These are phyloP conservation scores for Latrodectus hesperus DNA, from an alignment of 2,888 invertebrate genomes.

Conservation along the genomic window DNA sequence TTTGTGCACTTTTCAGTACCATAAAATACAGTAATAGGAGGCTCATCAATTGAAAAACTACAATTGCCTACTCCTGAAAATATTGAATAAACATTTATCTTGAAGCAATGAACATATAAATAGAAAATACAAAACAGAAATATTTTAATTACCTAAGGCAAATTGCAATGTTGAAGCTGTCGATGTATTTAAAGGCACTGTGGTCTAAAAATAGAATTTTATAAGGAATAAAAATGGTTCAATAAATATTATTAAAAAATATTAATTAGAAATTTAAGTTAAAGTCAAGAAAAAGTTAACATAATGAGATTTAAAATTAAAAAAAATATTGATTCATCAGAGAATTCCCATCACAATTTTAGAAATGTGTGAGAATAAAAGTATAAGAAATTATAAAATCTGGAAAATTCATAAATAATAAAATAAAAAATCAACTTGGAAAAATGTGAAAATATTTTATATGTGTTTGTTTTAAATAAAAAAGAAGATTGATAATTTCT, in stretches of 20 bases:
- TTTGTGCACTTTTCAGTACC: constrained; percentile 62
- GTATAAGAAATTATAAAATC: neutral
- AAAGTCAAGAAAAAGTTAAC: too few relatives aligned
- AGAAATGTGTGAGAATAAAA: neutral
- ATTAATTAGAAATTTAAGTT: neutral
- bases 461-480: too few relatives aligned
- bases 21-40: constrained; percentile 62
- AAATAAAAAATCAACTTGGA: too few relatives aligned
- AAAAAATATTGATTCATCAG: too few relatives aligned
- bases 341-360: neutral
- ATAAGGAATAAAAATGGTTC: neutral
- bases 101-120: neutral
- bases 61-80: constrained; percentile 59
- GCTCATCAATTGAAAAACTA: constrained; percentile 50
- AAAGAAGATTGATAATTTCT: too few relatives aligned
- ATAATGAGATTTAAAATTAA: too few relatives aligned
- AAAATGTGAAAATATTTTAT: too few relatives aligned
- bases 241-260: neutral
- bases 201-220: constrained; percentile 72
- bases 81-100: neutral
- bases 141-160: constrained; percentile 73
- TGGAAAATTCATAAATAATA: too few relatives aligned
- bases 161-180: constrained; percentile 75
- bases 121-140: constrained; percentile 25
- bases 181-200: constrained; percentile 74